Evolutionary conservation across 1,140 invertebrate species (phyloP), one percentile per base, ranked within the genome.

Genomic region (Chelonus insularis): DNA sequence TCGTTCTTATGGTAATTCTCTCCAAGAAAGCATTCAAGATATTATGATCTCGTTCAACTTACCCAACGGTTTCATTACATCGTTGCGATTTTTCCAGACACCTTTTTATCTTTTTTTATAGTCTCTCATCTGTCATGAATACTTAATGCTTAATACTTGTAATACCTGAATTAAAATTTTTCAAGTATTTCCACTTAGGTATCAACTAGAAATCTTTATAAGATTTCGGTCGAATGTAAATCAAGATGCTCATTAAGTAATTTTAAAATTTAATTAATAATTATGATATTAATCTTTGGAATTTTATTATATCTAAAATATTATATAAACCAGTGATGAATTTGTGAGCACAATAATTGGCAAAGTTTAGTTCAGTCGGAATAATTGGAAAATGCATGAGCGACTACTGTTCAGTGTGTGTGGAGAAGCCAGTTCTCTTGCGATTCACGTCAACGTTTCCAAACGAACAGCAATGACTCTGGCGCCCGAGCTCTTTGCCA

Each of bases 1-100:
- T 60, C 58, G 58, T 60, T 60, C 48, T 61, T 61, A 61, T 61
- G 59, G 59, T 55, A 61, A 61, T 61, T 55, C 37, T 39, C 39
- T 47, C 21, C 16, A 32, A 43, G 37, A 61, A 47, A 51, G 39
- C 54, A 48, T 55, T 47, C 25, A 45, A 20, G 39, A 55, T 61
- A 55, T 61, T 61, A 55, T 59, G 57, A 59, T 59, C 29, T 39
- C 47, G 57, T 9, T 55, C 37, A 14, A 12, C 6, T 23, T 36
- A 23, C 14, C 54, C 21, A 21, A 61, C 51, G 51, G 41, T 61
- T 61, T 55, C 59, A 61, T 61, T 61, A 54, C 39, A 47, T 48
- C 36, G 39, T 48, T 52, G 11, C 8, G n/a, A 34, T 47, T 61
- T 48, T 55, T 56, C 25, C 14, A 12, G 11, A 39, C 37, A 39